Conservation (phyloP, 2,797 vertebrate genomes). For the Gadopsis bispinosus region DNA sequence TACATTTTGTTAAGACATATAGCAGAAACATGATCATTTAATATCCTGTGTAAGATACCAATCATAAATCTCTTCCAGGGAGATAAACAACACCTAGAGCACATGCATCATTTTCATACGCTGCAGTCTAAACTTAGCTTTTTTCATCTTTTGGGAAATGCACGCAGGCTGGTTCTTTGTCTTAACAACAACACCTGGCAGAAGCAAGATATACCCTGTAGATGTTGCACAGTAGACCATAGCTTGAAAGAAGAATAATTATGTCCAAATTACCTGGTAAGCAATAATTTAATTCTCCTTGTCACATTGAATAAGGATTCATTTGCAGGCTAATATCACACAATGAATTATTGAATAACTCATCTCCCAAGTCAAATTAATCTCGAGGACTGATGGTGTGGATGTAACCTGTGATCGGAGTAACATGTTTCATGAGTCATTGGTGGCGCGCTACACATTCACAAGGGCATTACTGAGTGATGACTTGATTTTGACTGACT, state of each 20-base stretch:
- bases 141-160: conserved; percentile 71
- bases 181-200: conserved; percentile 69
- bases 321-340: conserved; percentile 83
- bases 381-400: conserved; percentile 82
- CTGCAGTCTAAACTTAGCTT: conserved; percentile 67
- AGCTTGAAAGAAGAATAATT: conserved; percentile 80
- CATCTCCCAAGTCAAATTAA: conserved; percentile 81
- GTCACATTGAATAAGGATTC: conserved; percentile 83
- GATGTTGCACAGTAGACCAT: conserved; percentile 46
- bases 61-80: conserved; percentile 63
- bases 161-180: conserved; percentile 49
- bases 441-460: conserved; percentile 52
- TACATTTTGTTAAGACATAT: conserved; percentile 12
- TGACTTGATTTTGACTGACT: conserved; percentile 74
- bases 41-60: conserved; percentile 41
- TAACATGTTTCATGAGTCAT: conserved; percentile 73
- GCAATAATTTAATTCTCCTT: conserved; percentile 82
- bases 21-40: conserved; percentile 24
- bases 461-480: conserved; percentile 65
- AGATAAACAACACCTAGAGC: conserved; percentile 60
- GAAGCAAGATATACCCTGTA: conserved; percentile 43
- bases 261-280: conserved; percentile 81
- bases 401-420: conserved; percentile 76
- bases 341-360: conserved; percentile 85
- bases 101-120: conserved; percentile 63